phyloP scores from a whole-genome alignment of 2,797 vertebrate genomes.

The Varecia variegata region DNA sequence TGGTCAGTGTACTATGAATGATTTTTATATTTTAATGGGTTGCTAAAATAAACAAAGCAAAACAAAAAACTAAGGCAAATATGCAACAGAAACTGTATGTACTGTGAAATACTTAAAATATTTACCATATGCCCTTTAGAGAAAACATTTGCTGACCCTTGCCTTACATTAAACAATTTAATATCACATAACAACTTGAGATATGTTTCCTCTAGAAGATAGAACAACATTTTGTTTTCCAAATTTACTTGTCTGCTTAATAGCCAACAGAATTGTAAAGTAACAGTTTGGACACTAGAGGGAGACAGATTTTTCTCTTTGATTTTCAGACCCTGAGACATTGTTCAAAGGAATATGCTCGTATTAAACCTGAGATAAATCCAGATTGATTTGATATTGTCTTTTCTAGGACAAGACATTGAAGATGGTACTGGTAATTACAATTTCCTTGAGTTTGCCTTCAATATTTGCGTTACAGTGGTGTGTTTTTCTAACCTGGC shows the following conservation, averaged over 20 bases:
- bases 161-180: neutral
- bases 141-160: neutral
- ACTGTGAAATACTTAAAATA: neutral
- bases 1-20: neutral
- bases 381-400: neutral
- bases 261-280: neutral
- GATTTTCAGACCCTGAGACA: neutral
- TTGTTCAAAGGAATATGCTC: neutral
- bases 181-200: neutral
- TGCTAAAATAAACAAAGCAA: neutral
- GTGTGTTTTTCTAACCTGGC: neutral
- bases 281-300: slow-evolving; percentile 48
- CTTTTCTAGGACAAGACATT: neutral
- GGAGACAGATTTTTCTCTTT: neutral
- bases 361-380: neutral
- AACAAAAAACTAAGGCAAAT: neutral
- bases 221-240: neutral
- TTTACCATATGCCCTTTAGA: neutral
- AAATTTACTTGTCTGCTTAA: neutral
- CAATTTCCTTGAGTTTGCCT: neutral
- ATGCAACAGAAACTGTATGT: neutral
- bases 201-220: neutral
- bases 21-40: neutral
- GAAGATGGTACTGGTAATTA: neutral
- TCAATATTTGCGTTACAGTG: neutral